phyloP scores from a whole-genome alignment of 1,140 invertebrate genomes.

The Diorhabda elongata region DNA sequence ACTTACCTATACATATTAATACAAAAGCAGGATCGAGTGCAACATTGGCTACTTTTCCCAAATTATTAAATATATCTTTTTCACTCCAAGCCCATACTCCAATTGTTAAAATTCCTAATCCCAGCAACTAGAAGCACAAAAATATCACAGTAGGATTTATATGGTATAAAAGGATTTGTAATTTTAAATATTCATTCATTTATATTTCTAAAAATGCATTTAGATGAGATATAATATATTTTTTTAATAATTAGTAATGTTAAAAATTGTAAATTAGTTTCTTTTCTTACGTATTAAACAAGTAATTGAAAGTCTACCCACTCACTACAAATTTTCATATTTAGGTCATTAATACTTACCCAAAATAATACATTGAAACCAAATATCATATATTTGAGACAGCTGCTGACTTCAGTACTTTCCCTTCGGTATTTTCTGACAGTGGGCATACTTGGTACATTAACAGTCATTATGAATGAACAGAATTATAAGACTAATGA shows the following conservation, averaged over 20 bases:
- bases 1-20: conserved; percentile 82
- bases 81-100: conserved; percentile 97
- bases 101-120: conserved; percentile 78
- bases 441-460: conserved; percentile 52
- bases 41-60: conserved; percentile 81
- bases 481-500: not conserved
- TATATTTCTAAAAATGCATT: too few species aligned
- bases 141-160: not conserved
- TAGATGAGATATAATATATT: too few species aligned
- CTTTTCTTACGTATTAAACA: too few species aligned
- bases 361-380: conserved; percentile 96
- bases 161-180: too few species aligned
- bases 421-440: conserved; percentile 73
- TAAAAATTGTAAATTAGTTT: too few species aligned
- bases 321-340: not conserved
- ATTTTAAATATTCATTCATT: too few species aligned
- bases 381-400: conserved; percentile 95
- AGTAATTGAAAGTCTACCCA: not conserved
- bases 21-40: conserved; percentile 94
- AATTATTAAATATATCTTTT: conserved; percentile 93
- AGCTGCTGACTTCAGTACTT: conserved; percentile 93
- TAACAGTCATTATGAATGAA: conserved; percentile 38
- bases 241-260: too few species aligned
- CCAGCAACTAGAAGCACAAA: conserved; percentile 68
- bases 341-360: conserved; percentile 60